phyloP scores from a whole-genome alignment of 1,140 invertebrate species.

The Diploscapter pachys region DNA sequence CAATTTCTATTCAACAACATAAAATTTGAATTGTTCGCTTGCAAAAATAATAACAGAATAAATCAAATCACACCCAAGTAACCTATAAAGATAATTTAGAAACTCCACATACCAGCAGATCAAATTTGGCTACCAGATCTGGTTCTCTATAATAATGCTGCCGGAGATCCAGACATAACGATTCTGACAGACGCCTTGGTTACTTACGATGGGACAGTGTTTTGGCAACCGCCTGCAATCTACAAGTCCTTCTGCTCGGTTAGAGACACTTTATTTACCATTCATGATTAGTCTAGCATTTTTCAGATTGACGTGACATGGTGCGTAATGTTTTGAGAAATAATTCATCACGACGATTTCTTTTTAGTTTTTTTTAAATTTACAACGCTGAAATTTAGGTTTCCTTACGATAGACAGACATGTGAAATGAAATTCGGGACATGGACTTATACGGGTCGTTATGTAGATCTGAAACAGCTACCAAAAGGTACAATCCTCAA shows the following conservation, averaged over 20 bases:
- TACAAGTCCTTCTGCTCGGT: slow-evolving; percentile 72
- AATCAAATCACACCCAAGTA: too few species aligned
- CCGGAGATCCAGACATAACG: slow-evolving; percentile 94
- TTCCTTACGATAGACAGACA: slow-evolving; percentile 89
- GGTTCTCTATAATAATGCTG: slow-evolving; percentile 70
- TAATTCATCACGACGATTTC: too few species aligned
- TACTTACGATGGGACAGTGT: slow-evolving; percentile 82
- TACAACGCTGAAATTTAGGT: slow-evolving; percentile 54
- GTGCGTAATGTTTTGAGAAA: slow-evolving; percentile 28
- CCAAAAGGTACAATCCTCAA: slow-evolving; percentile 45
- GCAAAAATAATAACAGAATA: too few species aligned
- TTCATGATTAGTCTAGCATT: too few species aligned
- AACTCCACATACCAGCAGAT: slow-evolving; percentile 59
- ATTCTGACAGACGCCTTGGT: slow-evolving; percentile 90
- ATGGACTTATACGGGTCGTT: slow-evolving; percentile 94
- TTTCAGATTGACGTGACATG: slow-evolving; percentile 90
- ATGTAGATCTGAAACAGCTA: slow-evolving; percentile 69
- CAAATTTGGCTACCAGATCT: slow-evolving; percentile 87
- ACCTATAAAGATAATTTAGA: slow-evolving; percentile 59
- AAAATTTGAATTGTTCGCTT: too few species aligned
- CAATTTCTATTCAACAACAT: too few species aligned
- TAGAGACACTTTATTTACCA: not conserved
- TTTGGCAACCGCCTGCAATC: slow-evolving; percentile 91
- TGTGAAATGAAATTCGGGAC: slow-evolving; percentile 94
- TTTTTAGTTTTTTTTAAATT: too few species aligned